Evolutionary conservation across 2,113 vertebrate species (phyloP).

Genomic region (Toxotes jaculatrix): DNA sequence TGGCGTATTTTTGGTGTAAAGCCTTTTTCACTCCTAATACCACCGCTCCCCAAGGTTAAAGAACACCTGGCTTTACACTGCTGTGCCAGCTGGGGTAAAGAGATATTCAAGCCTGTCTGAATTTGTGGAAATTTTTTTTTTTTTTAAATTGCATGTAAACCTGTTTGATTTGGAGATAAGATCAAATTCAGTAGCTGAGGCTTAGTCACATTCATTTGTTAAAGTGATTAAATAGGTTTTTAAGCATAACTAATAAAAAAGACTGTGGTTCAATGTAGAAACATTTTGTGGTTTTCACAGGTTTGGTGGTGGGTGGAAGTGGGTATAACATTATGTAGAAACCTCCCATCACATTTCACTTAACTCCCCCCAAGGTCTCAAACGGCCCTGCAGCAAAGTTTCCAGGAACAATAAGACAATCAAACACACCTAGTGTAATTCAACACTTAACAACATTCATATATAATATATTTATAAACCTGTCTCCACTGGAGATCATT

Average conservation of each 20-base stretch:
- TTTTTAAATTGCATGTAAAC: too few relatives aligned
- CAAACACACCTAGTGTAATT: background rate
- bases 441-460: background rate
- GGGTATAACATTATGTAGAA: background rate
- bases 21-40: too few relatives aligned
- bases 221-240: background rate
- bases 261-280: background rate
- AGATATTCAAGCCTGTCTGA: too few relatives aligned
- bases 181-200: background rate
- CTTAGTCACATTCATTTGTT: background rate
- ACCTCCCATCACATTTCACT: slow-evolving; percentile 10
- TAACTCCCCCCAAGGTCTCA: background rate
- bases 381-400: background rate
- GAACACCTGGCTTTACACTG: background rate
- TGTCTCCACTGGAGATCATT: background rate
- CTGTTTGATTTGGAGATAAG: too few relatives aligned
- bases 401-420: background rate
- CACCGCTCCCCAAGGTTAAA: background rate
- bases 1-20: too few relatives aligned
- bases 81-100: too few relatives aligned
- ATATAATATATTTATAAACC: background rate
- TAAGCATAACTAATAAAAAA: background rate
- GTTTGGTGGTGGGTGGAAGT: background rate
- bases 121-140: too few relatives aligned
- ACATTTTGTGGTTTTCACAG: slow-evolving; percentile 2